Conservation (phyloP, 2,888 invertebrate species). For the Schrankia costaestrigalis region DNA sequence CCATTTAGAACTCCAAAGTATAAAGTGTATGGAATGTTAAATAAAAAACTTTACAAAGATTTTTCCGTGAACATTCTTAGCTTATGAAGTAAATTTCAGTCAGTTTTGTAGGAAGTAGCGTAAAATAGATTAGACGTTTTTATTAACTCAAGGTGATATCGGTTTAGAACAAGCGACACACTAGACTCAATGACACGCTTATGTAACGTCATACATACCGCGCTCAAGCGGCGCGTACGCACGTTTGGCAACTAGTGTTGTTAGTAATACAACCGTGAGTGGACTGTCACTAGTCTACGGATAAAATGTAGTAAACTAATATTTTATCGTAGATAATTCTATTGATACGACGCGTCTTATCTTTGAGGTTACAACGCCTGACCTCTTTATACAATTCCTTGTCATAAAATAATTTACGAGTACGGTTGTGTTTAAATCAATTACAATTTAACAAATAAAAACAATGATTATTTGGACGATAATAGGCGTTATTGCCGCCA, state of each 20-base stretch:
- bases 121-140: slow-evolving; percentile 10
- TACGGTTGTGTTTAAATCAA: slow-evolving; percentile 6
- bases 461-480: slow-evolving; percentile 48
- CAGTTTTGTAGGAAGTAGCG: too few species aligned
- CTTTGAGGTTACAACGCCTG: slow-evolving; percentile 28
- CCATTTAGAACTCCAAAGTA: too few species aligned
- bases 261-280: slow-evolving; percentile 38
- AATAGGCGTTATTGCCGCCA: slow-evolving; percentile 30
- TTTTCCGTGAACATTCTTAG: too few species aligned
- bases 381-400: slow-evolving; percentile 22
- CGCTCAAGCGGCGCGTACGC: slow-evolving; percentile 45
- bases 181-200: slow-evolving; percentile 46
- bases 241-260: slow-evolving; percentile 43
- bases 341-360: slow-evolving; percentile 28
- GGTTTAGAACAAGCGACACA: slow-evolving; percentile 37
- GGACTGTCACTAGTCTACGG: slow-evolving; percentile 21
- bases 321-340: slow-evolving; percentile 38
- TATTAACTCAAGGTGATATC: slow-evolving; percentile 37
- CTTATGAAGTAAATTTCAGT: too few species aligned
- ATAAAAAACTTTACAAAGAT: too few species aligned
- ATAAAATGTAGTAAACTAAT: slow-evolving; percentile 20
- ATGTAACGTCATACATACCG: slow-evolving; percentile 40
- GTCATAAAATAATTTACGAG: too few species aligned
- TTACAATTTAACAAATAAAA: slow-evolving; percentile 12
- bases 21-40: too few species aligned